Base-by-base conservation (phyloP, 2,797 vertebrate genomes). In the Coccyzus lansbergi region DNA sequence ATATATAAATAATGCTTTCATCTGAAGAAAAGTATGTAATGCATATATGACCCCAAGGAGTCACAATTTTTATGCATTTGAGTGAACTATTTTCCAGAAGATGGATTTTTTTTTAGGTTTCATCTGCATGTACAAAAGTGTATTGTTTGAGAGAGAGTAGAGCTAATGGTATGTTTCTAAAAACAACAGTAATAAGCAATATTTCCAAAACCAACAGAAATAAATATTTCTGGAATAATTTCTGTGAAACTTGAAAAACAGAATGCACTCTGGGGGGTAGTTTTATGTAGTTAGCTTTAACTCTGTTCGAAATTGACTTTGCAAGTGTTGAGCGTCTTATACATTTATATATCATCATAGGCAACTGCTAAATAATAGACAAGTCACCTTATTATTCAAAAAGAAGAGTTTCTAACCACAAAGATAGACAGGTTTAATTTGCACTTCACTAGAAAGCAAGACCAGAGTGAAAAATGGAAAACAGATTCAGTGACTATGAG, bases 161-260 rank as follows among this genome's bases (percentile, higher is more conserved):
- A 21, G 13, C 69, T 68, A 75, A 21, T 7, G 14, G 67, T 38
- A 8, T 4, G 25, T 67, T 74, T 83, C 22, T 51, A 56, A 72
- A 93, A 82, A 12, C 1, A 36, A 19, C 12, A 46, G 8, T 38
- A 38, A 9, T 9, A 38, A 38, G 38, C 12, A 38, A 12, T 38
- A 38, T 38, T 38, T 38, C 38, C 38, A 38, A 38, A 38, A 38
- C 38, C 12, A 38, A 38, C 38, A 38, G 38, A 78, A 83, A 42
- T 7, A 83, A 46, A 70, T n/a, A 6, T 63, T 83, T 74, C 78
- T 91, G 36, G 12, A 81, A 68, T 46, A 86, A 75, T 79, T 84
- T 56, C 15, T 11, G 46, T 62, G 34, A 22, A 42, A 42, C 12
- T 63, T 70, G 31, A 33, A 3, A 70, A 67, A 49, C 10, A 58